phyloP scores from a whole-genome alignment of 2,888 invertebrate genomes.

The Listrodromus nycthemerus region DNA sequence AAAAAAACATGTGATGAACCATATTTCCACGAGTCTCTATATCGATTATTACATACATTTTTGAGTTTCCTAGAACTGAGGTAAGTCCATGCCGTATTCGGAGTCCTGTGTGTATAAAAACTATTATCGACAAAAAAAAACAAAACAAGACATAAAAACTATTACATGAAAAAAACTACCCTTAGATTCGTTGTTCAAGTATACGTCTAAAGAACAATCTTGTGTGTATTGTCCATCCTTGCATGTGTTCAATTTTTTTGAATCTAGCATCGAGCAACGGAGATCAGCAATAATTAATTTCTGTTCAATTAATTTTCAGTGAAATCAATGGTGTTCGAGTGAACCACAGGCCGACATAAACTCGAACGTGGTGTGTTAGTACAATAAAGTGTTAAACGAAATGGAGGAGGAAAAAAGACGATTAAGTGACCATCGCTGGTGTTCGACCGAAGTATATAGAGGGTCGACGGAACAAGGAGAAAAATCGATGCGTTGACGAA shows the following conservation, averaged over 20 bases:
- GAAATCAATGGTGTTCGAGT: slow-evolving; percentile 77
- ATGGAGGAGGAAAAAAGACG: slow-evolving; percentile 42
- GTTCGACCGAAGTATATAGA: slow-evolving; percentile 51
- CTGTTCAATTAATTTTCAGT: slow-evolving; percentile 75
- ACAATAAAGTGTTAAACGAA: slow-evolving; percentile 67
- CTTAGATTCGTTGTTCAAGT: slow-evolving; percentile 29
- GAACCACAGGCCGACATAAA: slow-evolving; percentile 74
- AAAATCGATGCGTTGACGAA: slow-evolving; percentile 41
- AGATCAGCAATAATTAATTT: slow-evolving; percentile 7
- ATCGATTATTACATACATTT: slow-evolving; percentile 39
- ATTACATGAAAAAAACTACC: slow-evolving; percentile 21
- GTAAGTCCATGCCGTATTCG: slow-evolving; percentile 79
- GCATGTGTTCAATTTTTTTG: slow-evolving; percentile 41
- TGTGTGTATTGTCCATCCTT: slow-evolving; percentile 32
- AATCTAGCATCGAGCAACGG: neutral
- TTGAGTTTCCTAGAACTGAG: slow-evolving; percentile 62
- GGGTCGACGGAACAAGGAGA: neutral
- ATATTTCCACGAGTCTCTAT: slow-evolving; percentile 45
- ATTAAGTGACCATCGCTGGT: slow-evolving; percentile 47
- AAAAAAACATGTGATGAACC: slow-evolving; percentile 57
- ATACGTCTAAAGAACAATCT: slow-evolving; percentile 4
- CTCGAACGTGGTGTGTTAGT: slow-evolving; percentile 77
- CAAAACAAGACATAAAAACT: slow-evolving; percentile 17
- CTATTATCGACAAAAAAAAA: neutral
- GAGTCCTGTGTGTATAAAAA: slow-evolving; percentile 69